phyloP scores from a whole-genome alignment of 2,113 vertebrate genomes.

The Hippocampus guttulatus region DNA sequence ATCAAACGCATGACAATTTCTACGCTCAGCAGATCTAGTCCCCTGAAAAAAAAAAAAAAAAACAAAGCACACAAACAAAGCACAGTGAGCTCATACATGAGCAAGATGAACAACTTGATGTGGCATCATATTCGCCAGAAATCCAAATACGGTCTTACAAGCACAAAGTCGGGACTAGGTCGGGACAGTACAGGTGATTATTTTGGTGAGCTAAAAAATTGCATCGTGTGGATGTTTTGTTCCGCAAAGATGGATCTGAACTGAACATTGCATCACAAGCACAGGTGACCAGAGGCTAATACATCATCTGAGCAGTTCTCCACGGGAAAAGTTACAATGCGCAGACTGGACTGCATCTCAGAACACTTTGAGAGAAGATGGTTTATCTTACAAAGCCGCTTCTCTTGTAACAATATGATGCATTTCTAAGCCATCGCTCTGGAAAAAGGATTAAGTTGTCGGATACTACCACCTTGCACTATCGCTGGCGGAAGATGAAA shows the following conservation, averaged over 20 bases:
- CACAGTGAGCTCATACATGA: conserved; percentile 59
- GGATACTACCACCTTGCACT: conserved; percentile 45
- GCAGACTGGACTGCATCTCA: conserved; percentile 23
- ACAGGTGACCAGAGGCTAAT: conserved; percentile 51
- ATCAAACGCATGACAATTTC: neutral
- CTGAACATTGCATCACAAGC: conserved; percentile 22
- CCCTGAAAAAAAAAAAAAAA: neutral
- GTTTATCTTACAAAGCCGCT: conserved; percentile 67
- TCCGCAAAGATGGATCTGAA: conserved; percentile 57
- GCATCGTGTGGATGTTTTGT: conserved; percentile 58
- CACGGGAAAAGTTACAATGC: conserved; percentile 49
- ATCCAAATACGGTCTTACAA: conserved; percentile 73
- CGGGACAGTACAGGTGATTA: conserved; percentile 64
- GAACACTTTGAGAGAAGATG: conserved; percentile 47
- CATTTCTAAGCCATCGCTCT: conserved; percentile 56
- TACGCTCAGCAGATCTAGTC: conserved; percentile 1
- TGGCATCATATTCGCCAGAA: conserved; percentile 69
- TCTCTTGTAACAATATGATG: conserved; percentile 56
- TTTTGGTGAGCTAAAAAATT: conserved; percentile 62
- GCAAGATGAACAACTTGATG: conserved; percentile 81
- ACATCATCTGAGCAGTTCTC: conserved; percentile 59
- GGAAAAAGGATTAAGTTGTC: conserved; percentile 63
- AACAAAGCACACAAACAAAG: conserved; percentile 36
- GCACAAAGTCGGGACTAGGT: conserved; percentile 66
- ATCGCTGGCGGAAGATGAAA: conserved; percentile 50